Evolutionary conservation across 1,140 invertebrate species (phyloP).

Genomic region (Bombus vancouverensis): DNA sequence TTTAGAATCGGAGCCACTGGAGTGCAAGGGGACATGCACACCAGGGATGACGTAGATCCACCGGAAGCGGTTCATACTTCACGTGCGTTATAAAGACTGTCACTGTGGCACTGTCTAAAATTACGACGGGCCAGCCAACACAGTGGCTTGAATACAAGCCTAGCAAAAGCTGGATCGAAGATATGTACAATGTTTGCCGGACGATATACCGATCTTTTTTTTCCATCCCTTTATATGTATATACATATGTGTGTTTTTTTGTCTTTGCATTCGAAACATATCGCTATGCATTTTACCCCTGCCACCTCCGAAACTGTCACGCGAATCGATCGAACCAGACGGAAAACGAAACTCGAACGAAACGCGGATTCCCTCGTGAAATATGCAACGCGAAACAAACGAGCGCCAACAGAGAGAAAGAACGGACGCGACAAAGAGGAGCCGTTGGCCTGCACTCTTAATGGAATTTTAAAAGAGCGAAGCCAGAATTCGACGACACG

Average conservation of each 20-base stretch:
- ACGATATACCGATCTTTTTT: not conserved
- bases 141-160: constrained; percentile 52
- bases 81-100: constrained; percentile 71
- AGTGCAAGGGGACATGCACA: constrained; percentile 65
- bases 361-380: constrained; percentile 35
- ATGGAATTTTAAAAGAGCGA: constrained; percentile 70
- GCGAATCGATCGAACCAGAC: not conserved
- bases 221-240: not conserved
- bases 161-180: constrained; percentile 20
- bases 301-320: not conserved
- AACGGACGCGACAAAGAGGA: constrained; percentile 48
- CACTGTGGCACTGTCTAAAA: constrained; percentile 70
- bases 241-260: not conserved
- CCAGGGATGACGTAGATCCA: constrained; percentile 67
- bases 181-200: constrained; percentile 25
- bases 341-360: not conserved
- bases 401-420: constrained; percentile 26
- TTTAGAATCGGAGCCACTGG: constrained; percentile 70
- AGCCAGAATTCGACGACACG: constrained; percentile 46
- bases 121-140: constrained; percentile 61
- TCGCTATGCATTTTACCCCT: not conserved
- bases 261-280: not conserved
- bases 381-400: constrained; percentile 53
- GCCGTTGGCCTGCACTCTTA: constrained; percentile 57
- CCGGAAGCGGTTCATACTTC: constrained; percentile 72